Conservation (phyloP, 2,888 invertebrate species). For the Ormia ochracea region DNA sequence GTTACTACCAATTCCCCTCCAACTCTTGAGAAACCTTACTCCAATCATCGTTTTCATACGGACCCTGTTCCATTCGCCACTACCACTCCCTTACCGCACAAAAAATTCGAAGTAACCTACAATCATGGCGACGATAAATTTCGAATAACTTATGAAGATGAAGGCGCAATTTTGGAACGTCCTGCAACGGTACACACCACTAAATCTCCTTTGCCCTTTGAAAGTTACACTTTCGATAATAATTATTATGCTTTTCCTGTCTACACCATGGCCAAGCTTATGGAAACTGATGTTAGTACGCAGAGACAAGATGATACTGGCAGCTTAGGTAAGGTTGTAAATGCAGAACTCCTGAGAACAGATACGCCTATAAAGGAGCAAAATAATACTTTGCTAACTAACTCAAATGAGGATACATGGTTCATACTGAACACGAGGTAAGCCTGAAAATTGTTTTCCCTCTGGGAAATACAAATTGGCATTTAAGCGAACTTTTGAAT, state of each 20-base stretch:
- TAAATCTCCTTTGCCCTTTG: conserved; percentile 25
- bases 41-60: conserved; percentile 66
- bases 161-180: conserved; percentile 65
- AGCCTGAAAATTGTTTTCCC: no score
- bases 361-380: conserved; percentile 1
- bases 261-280: conserved; percentile 69
- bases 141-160: conserved; percentile 69
- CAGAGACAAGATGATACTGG: not conserved
- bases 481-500: not conserved
- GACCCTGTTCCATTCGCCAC: not conserved
- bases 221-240: conserved; percentile 65
- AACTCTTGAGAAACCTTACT: conserved; percentile 56
- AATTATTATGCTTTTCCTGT: conserved; percentile 71
- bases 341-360: not conserved
- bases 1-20: conserved; percentile 52
- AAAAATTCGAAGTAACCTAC: conserved; percentile 53
- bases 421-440: conserved; percentile 72
- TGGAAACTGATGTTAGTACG: conserved; percentile 50
- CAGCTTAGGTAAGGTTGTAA: not conserved
- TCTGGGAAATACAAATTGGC: no score
- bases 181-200: conserved; percentile 49
- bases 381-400: not conserved
- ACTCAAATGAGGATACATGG: conserved; percentile 66
- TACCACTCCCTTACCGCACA: conserved; percentile 47
- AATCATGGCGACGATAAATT: conserved; percentile 61